Base-by-base conservation (phyloP, 2,888 invertebrate species). In the Calameuta pallipes region DNA sequence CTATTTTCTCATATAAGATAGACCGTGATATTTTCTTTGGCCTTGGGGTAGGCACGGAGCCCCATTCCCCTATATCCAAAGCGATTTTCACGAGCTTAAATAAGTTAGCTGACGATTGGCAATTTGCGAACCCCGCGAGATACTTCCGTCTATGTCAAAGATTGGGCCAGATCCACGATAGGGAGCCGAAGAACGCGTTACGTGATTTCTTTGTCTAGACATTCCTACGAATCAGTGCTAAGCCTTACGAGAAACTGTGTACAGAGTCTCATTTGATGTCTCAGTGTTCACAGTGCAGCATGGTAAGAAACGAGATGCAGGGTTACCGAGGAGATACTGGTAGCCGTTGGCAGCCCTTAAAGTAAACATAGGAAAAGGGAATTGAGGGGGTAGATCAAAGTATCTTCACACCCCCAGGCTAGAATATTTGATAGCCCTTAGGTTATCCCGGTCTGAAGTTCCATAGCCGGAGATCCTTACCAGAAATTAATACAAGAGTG, bases 361-460 rank as follows among this genome's bases (percentile, higher is more conserved):
- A 87, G 89, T 89, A 89, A 89, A 89, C 86, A 89, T 84, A 84
- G 83, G 77, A 80, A 83, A 84, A 84, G 83, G 84, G 84, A 37
- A 37, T 12, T 37, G 75, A 76, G 33, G 76, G 84, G 86, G 85
- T 85, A 87, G 89, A 89, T 89, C 89, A 89, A 89, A 89, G 89
- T 89, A 88, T 87, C 87, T 88, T 89, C 87, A 88, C 89, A 89
- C 89, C 89, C 89, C 82, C 86, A 81, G 88, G 89, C 89, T 56
- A 87, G 86, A 87, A 88, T 89, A 89, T 89, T 89, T 88, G 88
- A 89, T 89, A 88, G 84, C 84, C 83, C 74, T 34, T 35, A 30
- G 71, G 84, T 81, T 81, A 79, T 81, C 82, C 76, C 78, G 69
- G 76, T 74, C 9, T 56, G 23, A 56, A 56, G 71, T 34, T 34